Conservation (phyloP, 2,888 invertebrate species). For the Sthenelais limicola region DNA sequence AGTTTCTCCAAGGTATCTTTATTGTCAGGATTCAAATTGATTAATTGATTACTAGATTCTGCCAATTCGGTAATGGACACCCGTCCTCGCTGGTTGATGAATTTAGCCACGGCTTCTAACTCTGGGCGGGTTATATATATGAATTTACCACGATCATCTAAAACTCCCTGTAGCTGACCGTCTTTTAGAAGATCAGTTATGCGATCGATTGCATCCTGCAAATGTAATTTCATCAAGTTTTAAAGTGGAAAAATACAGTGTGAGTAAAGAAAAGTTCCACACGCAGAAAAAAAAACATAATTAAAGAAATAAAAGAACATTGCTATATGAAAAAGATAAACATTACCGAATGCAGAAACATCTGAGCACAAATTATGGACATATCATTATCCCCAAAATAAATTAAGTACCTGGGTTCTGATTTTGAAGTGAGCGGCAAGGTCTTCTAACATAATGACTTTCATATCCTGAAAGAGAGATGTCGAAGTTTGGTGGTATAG, state of each 20-base stretch:
- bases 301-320: no score
- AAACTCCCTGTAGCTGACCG: slow-evolving; percentile 91
- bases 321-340: no score
- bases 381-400: background rate
- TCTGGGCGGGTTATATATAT: slow-evolving; percentile 96
- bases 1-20: background rate
- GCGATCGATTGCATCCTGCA: slow-evolving; percentile 76
- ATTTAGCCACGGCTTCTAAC: slow-evolving; percentile 92
- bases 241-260: background rate
- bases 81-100: slow-evolving; percentile 92
- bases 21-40: slow-evolving; percentile 79
- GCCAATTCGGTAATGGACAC: slow-evolving; percentile 95
- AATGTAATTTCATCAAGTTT: no score
- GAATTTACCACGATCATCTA: slow-evolving; percentile 99
- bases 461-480: slow-evolving; percentile 79
- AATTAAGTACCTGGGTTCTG: slow-evolving; percentile 82
- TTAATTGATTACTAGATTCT: slow-evolving; percentile 93
- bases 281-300: no score
- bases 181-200: slow-evolving; percentile 87
- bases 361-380: background rate
- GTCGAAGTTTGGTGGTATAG: background rate
- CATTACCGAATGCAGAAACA: background rate
- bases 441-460: slow-evolving; percentile 95
- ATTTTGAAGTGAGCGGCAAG: slow-evolving; percentile 91
- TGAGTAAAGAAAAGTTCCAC: background rate